These are phyloP conservation scores for Chrysocyon brachyurus DNA, from an alignment of 2,797 vertebrate species.

Conservation along the genomic window DNA sequence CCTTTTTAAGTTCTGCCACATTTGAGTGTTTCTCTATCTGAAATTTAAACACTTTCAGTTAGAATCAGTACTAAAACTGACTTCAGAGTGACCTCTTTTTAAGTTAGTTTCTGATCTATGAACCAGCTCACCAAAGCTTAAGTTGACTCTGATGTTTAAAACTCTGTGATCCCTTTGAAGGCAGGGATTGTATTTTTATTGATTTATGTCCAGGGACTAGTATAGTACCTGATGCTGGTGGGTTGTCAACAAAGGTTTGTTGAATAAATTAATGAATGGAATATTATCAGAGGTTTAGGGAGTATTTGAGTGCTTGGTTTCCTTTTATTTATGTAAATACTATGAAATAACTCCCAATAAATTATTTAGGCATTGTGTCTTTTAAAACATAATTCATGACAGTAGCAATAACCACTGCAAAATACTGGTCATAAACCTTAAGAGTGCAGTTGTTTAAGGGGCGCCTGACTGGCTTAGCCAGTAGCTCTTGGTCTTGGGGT, in stretches of 20 bases:
- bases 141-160: not conserved
- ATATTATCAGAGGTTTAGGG: conserved; percentile 29
- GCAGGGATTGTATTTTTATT: not conserved
- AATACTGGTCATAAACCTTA: not conserved
- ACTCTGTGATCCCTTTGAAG: not conserved
- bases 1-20: not conserved
- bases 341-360: conserved; percentile 1
- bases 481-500: not conserved
- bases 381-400: not conserved
- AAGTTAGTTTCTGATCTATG: conserved; percentile 7
- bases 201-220: not conserved
- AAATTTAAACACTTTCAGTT: not conserved
- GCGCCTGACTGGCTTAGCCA: not conserved
- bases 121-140: not conserved
- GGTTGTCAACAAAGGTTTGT: conserved; percentile 10
- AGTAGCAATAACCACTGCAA: not conserved
- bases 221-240: not conserved
- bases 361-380: not conserved
- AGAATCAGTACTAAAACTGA: conserved; percentile 21
- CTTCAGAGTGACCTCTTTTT: not conserved
- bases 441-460: not conserved
- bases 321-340: conserved; percentile 35
- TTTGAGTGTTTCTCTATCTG: not conserved
- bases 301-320: conserved; percentile 55
- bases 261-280: conserved; percentile 34